These are phyloP conservation scores for Sminthopsis crassicaudata DNA, from an alignment of 2,113 vertebrate species.

Conservation along the genomic window DNA sequence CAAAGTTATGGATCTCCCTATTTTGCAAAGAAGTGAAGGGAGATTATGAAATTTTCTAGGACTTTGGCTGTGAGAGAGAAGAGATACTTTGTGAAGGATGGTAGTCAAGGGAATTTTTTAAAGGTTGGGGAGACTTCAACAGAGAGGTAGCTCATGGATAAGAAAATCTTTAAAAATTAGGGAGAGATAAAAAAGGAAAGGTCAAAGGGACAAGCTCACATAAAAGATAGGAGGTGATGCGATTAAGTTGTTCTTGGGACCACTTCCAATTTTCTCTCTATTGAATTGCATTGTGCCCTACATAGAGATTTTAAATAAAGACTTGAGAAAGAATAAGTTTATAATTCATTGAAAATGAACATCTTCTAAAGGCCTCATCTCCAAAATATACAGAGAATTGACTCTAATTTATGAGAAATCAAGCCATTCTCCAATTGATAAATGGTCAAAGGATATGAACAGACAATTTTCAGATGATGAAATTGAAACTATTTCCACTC, in stretches of 20 bases:
- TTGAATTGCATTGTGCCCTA: background rate
- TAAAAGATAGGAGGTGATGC: background rate
- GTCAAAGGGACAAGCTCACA: background rate
- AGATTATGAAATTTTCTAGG: background rate
- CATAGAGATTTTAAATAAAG: background rate
- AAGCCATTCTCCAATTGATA: too few species aligned
- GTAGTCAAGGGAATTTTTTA: background rate
- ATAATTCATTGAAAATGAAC: background rate
- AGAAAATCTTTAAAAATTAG: background rate
- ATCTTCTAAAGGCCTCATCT: too few species aligned
- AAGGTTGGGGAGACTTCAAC: background rate
- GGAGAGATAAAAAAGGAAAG: background rate
- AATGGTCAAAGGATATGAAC: too few species aligned
- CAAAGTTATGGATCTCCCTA: background rate
- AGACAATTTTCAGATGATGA: too few species aligned
- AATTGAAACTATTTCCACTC: too few species aligned
- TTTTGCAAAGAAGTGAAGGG: background rate
- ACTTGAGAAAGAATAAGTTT: background rate
- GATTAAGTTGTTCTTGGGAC: background rate
- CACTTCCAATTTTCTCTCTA: background rate
- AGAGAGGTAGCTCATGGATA: background rate
- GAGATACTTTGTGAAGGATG: background rate
- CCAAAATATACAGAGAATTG: too few species aligned
- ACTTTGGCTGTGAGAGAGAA: background rate
- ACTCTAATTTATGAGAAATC: too few species aligned